phyloP scores from a whole-genome alignment of 2,113 vertebrate genomes.

The Empidonax alnorum region DNA sequence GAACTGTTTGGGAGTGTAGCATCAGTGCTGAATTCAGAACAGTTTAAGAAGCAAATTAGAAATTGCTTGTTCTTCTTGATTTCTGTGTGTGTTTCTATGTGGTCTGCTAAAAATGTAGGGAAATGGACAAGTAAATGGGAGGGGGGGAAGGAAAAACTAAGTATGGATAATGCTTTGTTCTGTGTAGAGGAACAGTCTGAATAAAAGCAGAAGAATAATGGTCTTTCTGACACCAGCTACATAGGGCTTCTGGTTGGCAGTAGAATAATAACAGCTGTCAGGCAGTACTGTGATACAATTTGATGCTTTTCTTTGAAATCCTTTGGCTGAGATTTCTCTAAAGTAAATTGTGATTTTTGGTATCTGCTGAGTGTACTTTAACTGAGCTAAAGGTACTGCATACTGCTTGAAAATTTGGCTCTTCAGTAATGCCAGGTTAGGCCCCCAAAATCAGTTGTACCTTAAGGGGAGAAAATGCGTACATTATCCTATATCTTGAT shows the following conservation, averaged over 20 bases:
- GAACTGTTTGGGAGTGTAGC: not conserved
- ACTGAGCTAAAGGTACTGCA: not conserved
- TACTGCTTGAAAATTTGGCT: not conserved
- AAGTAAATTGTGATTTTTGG: not conserved
- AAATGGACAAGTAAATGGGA: not conserved
- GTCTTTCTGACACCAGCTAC: not conserved
- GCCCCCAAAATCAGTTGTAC: not conserved
- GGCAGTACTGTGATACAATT: not conserved
- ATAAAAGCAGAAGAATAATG: conserved; percentile 21
- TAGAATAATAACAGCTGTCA: conserved; percentile 27
- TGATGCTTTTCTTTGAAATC: conserved; percentile 37
- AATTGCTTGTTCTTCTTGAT: not conserved
- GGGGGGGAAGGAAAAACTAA: not conserved
- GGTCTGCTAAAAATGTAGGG: not conserved
- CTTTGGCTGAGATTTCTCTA: not conserved
- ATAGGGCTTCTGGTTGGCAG: conserved; percentile 1
- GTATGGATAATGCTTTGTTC: not conserved
- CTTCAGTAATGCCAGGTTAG: not conserved
- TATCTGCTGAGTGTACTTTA: not conserved
- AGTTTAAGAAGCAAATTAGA: not conserved
- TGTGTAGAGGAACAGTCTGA: not conserved
- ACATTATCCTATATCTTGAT: not conserved
- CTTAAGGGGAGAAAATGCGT: not conserved
- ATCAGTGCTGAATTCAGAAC: not conserved
- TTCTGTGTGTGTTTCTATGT: not conserved